Conservation (phyloP, 1,140 invertebrate species). For the Episyrphus balteatus region DNA sequence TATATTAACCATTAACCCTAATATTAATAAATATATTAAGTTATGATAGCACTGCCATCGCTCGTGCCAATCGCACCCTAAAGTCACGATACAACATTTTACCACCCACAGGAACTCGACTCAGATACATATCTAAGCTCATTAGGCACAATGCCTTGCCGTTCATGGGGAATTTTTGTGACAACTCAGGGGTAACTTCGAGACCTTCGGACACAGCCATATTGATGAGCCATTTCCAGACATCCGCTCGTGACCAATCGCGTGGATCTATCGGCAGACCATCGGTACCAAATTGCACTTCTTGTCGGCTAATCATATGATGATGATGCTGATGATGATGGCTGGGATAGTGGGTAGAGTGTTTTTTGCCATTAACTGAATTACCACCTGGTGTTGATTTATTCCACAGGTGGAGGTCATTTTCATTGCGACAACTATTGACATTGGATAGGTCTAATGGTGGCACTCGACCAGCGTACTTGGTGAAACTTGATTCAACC, state of each 20-base stretch:
- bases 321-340: neutral
- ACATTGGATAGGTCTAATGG: conserved; percentile 31
- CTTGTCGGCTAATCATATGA: conserved; percentile 14
- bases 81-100: conserved; percentile 49
- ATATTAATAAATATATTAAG: no score
- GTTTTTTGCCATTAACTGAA: no score
- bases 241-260: conserved; percentile 54
- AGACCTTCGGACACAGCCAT: conserved; percentile 49
- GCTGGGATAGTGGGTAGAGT: neutral
- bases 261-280: conserved; percentile 50
- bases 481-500: conserved; percentile 30
- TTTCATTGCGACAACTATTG: conserved; percentile 13
- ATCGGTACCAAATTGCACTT: conserved; percentile 26
- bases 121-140: conserved; percentile 60
- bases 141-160: conserved; percentile 66
- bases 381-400: neutral
- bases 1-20: no score
- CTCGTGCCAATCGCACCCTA: conserved; percentile 30
- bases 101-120: conserved; percentile 54
- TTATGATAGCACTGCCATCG: conserved; percentile 27
- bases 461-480: conserved; percentile 33
- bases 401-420: conserved; percentile 16
- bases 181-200: conserved; percentile 38
- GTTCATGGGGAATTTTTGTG: conserved; percentile 59
- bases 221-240: conserved; percentile 49